These are phyloP conservation scores for Halcyon senegalensis DNA, from an alignment of 2,113 vertebrate genomes.

Conservation along the genomic window DNA sequence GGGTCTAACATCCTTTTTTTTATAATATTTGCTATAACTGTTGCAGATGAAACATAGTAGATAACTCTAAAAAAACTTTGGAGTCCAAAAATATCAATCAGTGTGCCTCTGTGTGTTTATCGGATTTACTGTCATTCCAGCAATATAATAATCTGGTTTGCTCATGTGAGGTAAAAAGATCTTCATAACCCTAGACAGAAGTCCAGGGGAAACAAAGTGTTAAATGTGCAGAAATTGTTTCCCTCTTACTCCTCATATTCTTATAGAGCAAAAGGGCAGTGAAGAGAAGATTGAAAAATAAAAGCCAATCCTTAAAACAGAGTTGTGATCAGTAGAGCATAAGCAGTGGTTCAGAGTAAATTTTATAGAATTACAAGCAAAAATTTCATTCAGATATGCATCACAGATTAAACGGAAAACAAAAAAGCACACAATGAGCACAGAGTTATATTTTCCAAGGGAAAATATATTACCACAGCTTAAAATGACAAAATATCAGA, in stretches of 20 bases:
- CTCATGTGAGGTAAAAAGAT: not conserved
- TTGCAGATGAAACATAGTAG: not conserved
- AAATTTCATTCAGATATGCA: conserved; percentile 68
- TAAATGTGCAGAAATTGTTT: conserved; percentile 12
- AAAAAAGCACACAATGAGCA: conserved; percentile 3
- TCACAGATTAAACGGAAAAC: conserved; percentile 68
- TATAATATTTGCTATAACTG: not conserved
- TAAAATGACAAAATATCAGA: conserved; percentile 64
- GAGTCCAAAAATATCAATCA: not conserved
- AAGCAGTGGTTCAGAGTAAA: conserved; percentile 42
- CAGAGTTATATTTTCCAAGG: conserved; percentile 18
- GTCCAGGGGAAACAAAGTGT: conserved; percentile 8
- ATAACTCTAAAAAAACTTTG: not conserved
- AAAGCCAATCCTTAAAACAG: conserved; percentile 26
- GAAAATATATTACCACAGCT: conserved; percentile 49
- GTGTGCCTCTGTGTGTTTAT: not conserved
- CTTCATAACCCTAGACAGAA: not conserved
- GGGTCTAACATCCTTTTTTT: not conserved
- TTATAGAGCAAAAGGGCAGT: not conserved
- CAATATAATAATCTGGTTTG: not conserved
- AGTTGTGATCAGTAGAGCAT: conserved; percentile 67
- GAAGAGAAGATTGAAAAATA: conserved; percentile 61
- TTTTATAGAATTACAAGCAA: conserved; percentile 60
- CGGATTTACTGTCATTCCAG: not conserved
- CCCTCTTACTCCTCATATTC: not conserved